A percentile compares a stretch with the other conserved stretches of the same genome.
Conservation (phyloP, 2,888 invertebrate species). For the Scaptomyza tumidula region DNA sequence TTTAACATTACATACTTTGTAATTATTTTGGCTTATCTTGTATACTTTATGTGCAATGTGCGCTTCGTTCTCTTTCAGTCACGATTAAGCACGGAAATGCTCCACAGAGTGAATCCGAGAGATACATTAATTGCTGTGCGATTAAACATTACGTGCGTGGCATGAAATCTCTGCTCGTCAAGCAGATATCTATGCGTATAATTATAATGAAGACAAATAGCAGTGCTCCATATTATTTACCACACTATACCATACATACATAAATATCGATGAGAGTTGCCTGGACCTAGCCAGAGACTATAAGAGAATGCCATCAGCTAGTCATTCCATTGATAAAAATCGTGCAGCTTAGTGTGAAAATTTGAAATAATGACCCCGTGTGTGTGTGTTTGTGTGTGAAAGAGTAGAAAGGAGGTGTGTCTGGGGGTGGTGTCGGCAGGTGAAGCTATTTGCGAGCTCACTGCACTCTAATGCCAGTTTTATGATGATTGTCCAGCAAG, state of each 20-base stretch:
- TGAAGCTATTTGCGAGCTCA: constrained; percentile 29
- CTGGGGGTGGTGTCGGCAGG: constrained; percentile 23
- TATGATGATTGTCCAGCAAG: constrained; percentile 51
- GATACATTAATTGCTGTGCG: constrained; percentile 61
- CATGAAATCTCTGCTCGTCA: constrained; percentile 11
- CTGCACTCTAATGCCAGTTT: constrained; percentile 48
- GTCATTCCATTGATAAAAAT: constrained; percentile 41
- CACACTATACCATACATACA: background rate
- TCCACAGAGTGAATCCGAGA: constrained; percentile 2
- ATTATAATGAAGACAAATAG: constrained; percentile 16
- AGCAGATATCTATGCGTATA: constrained; percentile 4
- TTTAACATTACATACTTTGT: background rate
- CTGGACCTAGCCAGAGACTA: background rate
- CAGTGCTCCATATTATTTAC: background rate
- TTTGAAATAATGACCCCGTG: constrained; percentile 29
- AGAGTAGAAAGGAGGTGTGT: background rate
- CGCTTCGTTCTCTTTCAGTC: background rate
- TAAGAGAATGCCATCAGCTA: constrained; percentile 17
- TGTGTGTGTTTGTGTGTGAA: background rate
- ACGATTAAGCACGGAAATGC: constrained; percentile 23
- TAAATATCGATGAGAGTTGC: constrained; percentile 21
- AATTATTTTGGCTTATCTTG: constrained; percentile 16
- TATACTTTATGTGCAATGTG: constrained; percentile 24
- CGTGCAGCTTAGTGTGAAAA: constrained; percentile 27
- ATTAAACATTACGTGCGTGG: constrained; percentile 58